A percentile compares a stretch with the other conserved stretches of the same genome.
phyloP scores from a whole-genome alignment of 2,113 vertebrate species.

The Prunella himalayana region DNA sequence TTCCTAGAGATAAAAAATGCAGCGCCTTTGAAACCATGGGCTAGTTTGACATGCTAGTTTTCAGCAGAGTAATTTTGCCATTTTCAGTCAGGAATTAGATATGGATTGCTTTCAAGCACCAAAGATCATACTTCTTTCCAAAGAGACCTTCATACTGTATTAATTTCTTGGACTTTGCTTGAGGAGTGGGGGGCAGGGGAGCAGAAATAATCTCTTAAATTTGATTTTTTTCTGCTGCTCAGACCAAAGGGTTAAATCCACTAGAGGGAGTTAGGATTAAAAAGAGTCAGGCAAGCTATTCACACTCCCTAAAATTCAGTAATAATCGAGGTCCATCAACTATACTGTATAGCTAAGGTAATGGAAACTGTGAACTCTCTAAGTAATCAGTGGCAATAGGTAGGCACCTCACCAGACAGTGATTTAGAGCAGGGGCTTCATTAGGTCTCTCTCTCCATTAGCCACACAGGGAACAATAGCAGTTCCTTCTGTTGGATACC shows the following conservation, averaged over 20 bases:
- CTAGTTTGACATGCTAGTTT: neutral
- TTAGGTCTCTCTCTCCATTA: neutral
- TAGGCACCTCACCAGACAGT: neutral
- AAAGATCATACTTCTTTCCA: neutral
- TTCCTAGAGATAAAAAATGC: neutral
- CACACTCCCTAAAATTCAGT: neutral
- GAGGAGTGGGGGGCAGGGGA: fast-evolving
- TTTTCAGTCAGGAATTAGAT: neutral
- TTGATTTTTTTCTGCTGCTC: neutral
- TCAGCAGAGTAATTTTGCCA: neutral
- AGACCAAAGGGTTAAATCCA: neutral
- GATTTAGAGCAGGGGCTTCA: neutral
- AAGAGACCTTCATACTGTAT: neutral
- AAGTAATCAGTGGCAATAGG: neutral
- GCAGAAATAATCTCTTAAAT: neutral
- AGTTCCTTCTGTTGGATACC: neutral
- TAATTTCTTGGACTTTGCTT: neutral
- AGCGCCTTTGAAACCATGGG: neutral
- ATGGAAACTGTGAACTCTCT: neutral
- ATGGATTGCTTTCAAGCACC: neutral
- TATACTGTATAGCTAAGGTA: neutral
- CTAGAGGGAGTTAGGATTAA: neutral
- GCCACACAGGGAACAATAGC: neutral
- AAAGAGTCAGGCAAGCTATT: neutral
- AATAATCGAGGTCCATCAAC: neutral